Percentiles rank a stretch among this genome's conserved stretches.
phyloP scores from a whole-genome alignment of 2,888 invertebrate genomes.

The Nymphalis c-album region DNA sequence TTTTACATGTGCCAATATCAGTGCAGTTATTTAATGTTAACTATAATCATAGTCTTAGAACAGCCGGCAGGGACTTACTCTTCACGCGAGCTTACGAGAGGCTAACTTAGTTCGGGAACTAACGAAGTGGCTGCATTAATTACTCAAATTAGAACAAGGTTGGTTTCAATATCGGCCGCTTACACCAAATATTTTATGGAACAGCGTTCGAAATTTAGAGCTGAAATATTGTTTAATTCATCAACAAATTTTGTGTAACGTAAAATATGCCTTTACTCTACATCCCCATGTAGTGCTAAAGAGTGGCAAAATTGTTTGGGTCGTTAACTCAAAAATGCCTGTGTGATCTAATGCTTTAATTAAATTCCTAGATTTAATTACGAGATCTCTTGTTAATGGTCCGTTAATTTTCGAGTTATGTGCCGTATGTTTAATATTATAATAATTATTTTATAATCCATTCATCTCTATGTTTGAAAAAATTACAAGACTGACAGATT shows the following conservation, averaged over 20 bases:
- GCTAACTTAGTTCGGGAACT: slow-evolving; percentile 43
- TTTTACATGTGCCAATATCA: background rate
- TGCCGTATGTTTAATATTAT: slow-evolving; percentile 15
- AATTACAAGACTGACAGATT: background rate
- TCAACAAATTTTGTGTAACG: slow-evolving; percentile 33
- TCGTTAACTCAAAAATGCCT: slow-evolving; percentile 35
- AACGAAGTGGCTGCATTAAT: slow-evolving; percentile 43
- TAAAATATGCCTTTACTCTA: slow-evolving; percentile 36
- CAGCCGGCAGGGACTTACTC: slow-evolving; percentile 37
- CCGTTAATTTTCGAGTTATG: slow-evolving; percentile 20
- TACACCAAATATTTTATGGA: slow-evolving; percentile 38
- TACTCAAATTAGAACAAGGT: slow-evolving; percentile 42
- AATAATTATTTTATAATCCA: background rate
- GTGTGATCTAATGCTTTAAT: slow-evolving; percentile 35
- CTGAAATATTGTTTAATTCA: slow-evolving; percentile 37
- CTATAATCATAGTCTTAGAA: slow-evolving; percentile 38
- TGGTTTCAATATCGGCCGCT: slow-evolving; percentile 40
- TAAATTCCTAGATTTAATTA: slow-evolving; percentile 38
- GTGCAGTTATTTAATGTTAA: slow-evolving; percentile 34
- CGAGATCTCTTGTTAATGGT: slow-evolving; percentile 29
- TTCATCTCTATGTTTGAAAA: background rate
- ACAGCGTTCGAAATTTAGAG: slow-evolving; percentile 29
- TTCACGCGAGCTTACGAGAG: slow-evolving; percentile 39
- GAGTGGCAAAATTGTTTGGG: slow-evolving; percentile 38
- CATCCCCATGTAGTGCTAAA: slow-evolving; percentile 34